These are phyloP conservation scores for Iselma pallidipennis DNA, from an alignment of 2,888 invertebrate species.

Conservation along the genomic window DNA sequence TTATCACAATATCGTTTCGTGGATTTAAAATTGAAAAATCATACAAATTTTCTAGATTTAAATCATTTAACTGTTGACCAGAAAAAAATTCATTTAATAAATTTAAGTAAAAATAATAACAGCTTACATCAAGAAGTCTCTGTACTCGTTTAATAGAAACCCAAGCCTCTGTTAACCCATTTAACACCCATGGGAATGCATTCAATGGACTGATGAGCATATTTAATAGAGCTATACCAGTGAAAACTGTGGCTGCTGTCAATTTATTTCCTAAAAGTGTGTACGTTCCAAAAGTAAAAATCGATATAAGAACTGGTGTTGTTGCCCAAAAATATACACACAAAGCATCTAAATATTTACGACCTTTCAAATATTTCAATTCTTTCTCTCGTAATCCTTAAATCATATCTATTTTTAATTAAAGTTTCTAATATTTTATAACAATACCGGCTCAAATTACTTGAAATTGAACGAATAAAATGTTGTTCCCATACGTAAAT, in stretches of 20 bases:
- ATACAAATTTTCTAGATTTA: conserved; percentile 68
- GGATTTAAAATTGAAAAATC: conserved; percentile 52
- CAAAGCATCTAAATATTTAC: conserved; percentile 95
- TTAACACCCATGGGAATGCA: conserved; percentile 98
- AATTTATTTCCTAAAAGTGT: conserved; percentile 76
- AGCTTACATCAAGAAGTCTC: conserved; percentile 73
- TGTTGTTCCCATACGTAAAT: conserved; percentile 92
- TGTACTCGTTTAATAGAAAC: conserved; percentile 90
- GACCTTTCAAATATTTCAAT: conserved; percentile 74
- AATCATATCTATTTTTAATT: conserved; percentile 27
- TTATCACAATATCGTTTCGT: conserved; percentile 61
- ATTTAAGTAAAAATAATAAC: neutral
- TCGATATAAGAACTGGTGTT: conserved; percentile 88
- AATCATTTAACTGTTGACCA: conserved; percentile 62
- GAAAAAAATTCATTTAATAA: conserved; percentile 1
- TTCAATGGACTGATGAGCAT: conserved; percentile 96
- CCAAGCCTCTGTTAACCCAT: conserved; percentile 95
- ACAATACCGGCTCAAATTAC: conserved; percentile 55
- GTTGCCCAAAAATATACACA: conserved; percentile 99
- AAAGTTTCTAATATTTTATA: conserved; percentile 8
- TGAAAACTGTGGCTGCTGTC: conserved; percentile 90
- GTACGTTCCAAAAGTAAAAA: conserved; percentile 81
- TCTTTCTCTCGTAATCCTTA: conserved; percentile 71
- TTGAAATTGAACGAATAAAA: conserved; percentile 72
- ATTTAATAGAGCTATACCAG: conserved; percentile 90